Conservation (phyloP, 2,888 invertebrate genomes). For the Shargacucullia verbasci region DNA sequence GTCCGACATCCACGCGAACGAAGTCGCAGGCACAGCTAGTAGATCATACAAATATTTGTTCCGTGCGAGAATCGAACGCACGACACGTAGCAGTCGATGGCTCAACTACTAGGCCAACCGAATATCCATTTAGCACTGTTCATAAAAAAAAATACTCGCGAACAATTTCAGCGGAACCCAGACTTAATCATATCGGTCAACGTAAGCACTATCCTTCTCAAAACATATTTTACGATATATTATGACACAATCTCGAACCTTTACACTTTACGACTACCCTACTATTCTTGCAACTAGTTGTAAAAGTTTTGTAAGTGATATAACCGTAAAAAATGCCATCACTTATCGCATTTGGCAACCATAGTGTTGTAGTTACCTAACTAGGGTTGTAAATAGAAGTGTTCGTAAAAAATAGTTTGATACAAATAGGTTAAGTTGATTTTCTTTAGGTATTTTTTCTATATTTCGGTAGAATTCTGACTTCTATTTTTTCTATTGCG, state of each 20-base stretch:
- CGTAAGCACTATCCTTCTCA: slow-evolving; percentile 1
- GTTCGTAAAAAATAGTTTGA: slow-evolving; percentile 9
- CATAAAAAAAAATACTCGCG: slow-evolving; percentile 1
- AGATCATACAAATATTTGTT: no score
- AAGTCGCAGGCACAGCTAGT: no score
- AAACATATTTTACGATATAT: slow-evolving; percentile 41
- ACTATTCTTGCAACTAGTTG: slow-evolving; percentile 37
- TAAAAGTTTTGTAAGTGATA: slow-evolving; percentile 35
- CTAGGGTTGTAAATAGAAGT: slow-evolving; percentile 2
- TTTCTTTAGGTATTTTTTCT: no score
- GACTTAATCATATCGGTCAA: slow-evolving; percentile 12
- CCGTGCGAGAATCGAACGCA: no score
- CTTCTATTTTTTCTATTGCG: no score
- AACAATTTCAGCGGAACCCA: slow-evolving; percentile 14
- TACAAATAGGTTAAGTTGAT: no score
- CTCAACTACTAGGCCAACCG: no score
- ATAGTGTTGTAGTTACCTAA: slow-evolving; percentile 17
- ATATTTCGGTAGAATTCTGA: no score
- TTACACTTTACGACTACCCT: slow-evolving; percentile 37
- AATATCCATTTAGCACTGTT: no score
- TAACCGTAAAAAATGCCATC: slow-evolving; percentile 43
- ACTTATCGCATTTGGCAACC: slow-evolving; percentile 33
- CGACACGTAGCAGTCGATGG: no score
- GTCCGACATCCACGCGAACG: no score
- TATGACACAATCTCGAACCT: slow-evolving; percentile 27